Evolutionary conservation across 2,888 invertebrate genomes (phyloP).

Genomic region (Azorinus chamasolen): DNA sequence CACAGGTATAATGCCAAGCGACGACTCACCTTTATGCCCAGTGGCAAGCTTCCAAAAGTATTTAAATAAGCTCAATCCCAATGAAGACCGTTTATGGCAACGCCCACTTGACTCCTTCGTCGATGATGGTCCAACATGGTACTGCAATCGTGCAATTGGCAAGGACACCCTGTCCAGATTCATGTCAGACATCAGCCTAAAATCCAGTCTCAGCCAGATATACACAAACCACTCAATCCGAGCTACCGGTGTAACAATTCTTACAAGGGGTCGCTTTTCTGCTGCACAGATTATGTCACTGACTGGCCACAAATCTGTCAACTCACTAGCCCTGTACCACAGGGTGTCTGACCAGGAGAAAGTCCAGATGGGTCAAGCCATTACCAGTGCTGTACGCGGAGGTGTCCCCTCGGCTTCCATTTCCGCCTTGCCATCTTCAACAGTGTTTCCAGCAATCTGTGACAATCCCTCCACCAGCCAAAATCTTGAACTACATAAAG

Average conservation of each 20-base stretch:
- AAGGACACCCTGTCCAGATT: slow-evolving; percentile 11
- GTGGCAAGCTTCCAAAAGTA: slow-evolving; percentile 7
- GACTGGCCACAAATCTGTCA: slow-evolving; percentile 9
- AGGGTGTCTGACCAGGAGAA: too few relatives aligned
- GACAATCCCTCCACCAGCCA: too few relatives aligned
- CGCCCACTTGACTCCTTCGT: slow-evolving; percentile 1
- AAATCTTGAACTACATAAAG: too few relatives aligned
- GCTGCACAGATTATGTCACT: slow-evolving; percentile 14
- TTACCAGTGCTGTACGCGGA: too few relatives aligned
- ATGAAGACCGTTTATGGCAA: slow-evolving; percentile 20
- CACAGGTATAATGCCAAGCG: background rate
- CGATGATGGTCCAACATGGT: slow-evolving; percentile 6
- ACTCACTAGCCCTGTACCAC: too few relatives aligned
- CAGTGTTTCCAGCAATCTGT: too few relatives aligned
- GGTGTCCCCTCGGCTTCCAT: too few relatives aligned
- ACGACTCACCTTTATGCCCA: slow-evolving; percentile 11
- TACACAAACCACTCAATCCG: slow-evolving; percentile 24
- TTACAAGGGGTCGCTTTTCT: too few relatives aligned
- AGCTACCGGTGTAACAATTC: slow-evolving; percentile 9
- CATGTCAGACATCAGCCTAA: slow-evolving; percentile 22
- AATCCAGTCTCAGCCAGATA: slow-evolving; percentile 12
- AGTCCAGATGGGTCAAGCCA: too few relatives aligned
- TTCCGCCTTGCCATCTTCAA: too few relatives aligned
- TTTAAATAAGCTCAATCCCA: slow-evolving; percentile 13
- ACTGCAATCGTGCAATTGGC: slow-evolving; percentile 19